Conservation (phyloP, 2,888 invertebrate genomes). For the Drosophila affinis region DNA sequence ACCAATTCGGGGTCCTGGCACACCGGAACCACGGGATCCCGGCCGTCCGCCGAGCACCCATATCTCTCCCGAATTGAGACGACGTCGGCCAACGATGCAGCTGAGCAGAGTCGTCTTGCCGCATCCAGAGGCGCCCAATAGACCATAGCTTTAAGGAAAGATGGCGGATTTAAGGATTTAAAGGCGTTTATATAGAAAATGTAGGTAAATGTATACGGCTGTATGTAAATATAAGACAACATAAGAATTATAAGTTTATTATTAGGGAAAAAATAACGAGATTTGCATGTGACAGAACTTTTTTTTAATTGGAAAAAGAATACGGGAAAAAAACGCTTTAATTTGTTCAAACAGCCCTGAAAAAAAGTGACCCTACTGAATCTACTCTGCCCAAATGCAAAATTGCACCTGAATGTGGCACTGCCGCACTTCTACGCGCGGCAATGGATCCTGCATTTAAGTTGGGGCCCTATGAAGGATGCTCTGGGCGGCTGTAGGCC, state of each 20-base stretch:
- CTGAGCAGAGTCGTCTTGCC: constrained; percentile 95
- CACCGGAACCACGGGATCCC: constrained; percentile 92
- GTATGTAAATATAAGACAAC: too few species aligned
- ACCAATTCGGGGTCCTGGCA: constrained; percentile 95
- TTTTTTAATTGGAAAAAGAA: not conserved
- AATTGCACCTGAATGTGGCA: not conserved
- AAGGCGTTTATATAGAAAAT: constrained; percentile 49
- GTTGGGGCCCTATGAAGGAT: constrained; percentile 52
- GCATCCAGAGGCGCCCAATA: constrained; percentile 95
- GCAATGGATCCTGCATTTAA: constrained; percentile 42
- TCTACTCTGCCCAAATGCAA: not conserved
- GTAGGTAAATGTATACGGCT: not conserved
- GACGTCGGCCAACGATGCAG: constrained; percentile 92
- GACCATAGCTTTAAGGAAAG: constrained; percentile 88
- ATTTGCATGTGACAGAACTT: too few species aligned
- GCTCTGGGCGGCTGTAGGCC: constrained; percentile 20
- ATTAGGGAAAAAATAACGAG: too few species aligned
- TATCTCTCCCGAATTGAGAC: constrained; percentile 91
- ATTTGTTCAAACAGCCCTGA: not conserved
- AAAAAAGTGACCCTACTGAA: too few species aligned
- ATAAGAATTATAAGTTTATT: too few species aligned
- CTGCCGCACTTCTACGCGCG: not conserved
- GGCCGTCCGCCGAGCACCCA: constrained; percentile 93
- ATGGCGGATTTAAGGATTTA: constrained; percentile 1
- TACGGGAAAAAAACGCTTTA: not conserved